Evolutionary conservation across 2,113 vertebrate species (phyloP), one percentile per base, ranked within the genome.

Genomic region (Thunnus maccoyii): DNA sequence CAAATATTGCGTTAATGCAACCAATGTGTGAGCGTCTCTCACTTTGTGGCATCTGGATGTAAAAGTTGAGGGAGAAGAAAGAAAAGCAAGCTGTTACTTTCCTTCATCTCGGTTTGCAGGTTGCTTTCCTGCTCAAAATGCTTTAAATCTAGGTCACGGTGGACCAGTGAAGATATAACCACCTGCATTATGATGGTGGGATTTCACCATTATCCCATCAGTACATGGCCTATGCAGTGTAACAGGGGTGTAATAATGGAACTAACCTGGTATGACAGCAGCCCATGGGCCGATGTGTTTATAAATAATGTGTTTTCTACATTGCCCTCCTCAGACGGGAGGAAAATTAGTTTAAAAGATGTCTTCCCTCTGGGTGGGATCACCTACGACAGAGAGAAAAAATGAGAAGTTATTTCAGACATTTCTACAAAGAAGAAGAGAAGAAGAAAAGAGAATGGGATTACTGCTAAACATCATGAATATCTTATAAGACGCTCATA

Each of bases 301-400:
- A 99, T 97, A 99, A 98, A 99, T 97, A 99, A 97, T 79, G 96
- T 97, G 90, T 97, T 97, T 95, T 99, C 97, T 92, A 97, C 92
- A 92, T 84, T 97, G 94, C 97, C 98, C 94, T 97, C 97, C 94
- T 98, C 96, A 46, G 94, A 96, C 63, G 98, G 98, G 88, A 99
- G 96, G 94, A 99, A 99, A 92, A 99, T 95, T 76, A 99, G 95
- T 96, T 97, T 97, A 94, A 99, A 99, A 90, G 96, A 97, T 47
- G 96, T 92, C 92, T 96, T 98, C 91, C 97, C 98, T 95, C 97
- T 94, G 1, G 96, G 97, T 91, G 97, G 97, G 92, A 99, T 97
- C 72, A 97, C 96, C 98, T 99, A 44, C 86, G 80, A 92, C 30
- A 86, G n/a, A 76, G 8, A 62, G 65, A 4, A 71, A 50, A 87